A percentile compares a stretch with the other conserved stretches of the same genome.
Conservation (phyloP, 2,113 vertebrate genomes). For the Dermatemys mawii region DNA sequence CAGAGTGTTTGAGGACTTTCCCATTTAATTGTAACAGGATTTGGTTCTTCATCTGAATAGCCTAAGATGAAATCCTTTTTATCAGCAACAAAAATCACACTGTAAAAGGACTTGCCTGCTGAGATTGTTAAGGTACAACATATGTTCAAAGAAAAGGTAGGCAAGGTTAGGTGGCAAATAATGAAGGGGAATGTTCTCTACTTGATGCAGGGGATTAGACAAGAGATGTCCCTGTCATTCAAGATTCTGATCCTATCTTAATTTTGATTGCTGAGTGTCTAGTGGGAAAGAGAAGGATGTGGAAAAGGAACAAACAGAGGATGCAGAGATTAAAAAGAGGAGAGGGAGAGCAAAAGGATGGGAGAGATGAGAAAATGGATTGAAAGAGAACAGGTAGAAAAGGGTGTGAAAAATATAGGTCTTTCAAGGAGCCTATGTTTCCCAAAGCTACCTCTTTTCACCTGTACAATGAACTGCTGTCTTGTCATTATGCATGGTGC, state of each 20-base stretch:
- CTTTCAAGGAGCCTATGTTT: not conserved
- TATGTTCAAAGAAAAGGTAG: not conserved
- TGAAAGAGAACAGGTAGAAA: not conserved
- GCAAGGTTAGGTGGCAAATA: not conserved
- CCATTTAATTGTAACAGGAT: not conserved
- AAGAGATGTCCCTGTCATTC: not conserved
- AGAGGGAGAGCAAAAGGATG: not conserved
- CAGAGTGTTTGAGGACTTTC: not conserved
- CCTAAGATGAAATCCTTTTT: not conserved
- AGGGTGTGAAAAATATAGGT: not conserved
- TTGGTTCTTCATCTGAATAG: not conserved
- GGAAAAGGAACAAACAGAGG: not conserved
- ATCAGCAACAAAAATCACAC: not conserved
- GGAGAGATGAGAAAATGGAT: not conserved
- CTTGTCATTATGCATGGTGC: not conserved
- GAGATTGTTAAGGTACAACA: not conserved
- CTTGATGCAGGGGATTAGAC: not conserved
- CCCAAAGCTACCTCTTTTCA: not conserved
- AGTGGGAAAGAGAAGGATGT: not conserved
- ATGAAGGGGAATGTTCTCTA: not conserved
- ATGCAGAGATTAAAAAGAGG: not conserved
- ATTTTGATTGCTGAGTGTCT: not conserved
- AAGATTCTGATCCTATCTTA: not conserved
- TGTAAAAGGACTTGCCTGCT: not conserved
- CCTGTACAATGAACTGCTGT: not conserved